phyloP scores from a whole-genome alignment of 2,113 vertebrate species.

The Toxotes jaculatrix region DNA sequence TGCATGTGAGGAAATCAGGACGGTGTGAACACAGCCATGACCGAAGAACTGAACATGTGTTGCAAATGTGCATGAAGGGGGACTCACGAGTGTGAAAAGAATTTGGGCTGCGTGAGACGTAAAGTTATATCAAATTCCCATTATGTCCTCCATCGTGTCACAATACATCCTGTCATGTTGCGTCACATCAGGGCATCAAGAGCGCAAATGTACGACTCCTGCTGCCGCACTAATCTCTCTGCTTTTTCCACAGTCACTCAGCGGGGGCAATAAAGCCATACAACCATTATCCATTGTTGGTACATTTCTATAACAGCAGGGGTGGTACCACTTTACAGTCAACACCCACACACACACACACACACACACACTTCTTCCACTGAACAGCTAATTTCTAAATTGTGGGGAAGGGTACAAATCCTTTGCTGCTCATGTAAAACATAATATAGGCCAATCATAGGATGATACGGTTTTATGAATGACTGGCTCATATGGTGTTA shows the following conservation, averaged over 20 bases:
- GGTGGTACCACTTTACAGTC: conserved; percentile 15
- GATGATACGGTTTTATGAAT: neutral
- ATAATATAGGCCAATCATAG: neutral
- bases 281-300: conserved; percentile 11
- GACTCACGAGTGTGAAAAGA: conserved; percentile 18
- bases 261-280: neutral
- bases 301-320: conserved; percentile 7
- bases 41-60: neutral
- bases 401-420: neutral
- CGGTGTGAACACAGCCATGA: neutral
- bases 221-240: neutral
- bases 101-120: conserved; percentile 10
- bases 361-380: neutral
- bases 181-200: conserved; percentile 17
- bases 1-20: conserved; percentile 17
- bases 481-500: neutral
- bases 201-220: neutral
- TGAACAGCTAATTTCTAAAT: neutral
- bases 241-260: neutral
- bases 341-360: conserved; percentile 4
- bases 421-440: neutral
- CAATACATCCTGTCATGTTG: neutral
- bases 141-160: conserved; percentile 8
- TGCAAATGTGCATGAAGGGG: neutral
- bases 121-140: conserved; percentile 11